A percentile compares a stretch with the other conserved stretches of the same genome.
Evolutionary conservation across 2,797 vertebrate species (phyloP).

Genomic region (Crenichthys baileyi): DNA sequence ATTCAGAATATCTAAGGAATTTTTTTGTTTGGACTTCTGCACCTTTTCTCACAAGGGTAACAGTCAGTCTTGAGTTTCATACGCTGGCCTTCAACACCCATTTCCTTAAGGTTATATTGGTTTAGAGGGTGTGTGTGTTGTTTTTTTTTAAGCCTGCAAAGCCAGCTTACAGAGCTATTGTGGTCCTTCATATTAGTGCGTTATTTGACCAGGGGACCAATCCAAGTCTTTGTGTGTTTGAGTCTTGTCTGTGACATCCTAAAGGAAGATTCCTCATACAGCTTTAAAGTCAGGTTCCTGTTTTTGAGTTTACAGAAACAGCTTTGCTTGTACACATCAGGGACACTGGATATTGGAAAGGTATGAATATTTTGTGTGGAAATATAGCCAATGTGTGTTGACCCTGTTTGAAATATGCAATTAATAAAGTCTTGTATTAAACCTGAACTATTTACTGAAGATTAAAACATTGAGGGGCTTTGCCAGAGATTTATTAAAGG

Average conservation of each 20-base stretch:
- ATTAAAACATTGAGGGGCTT: too few species aligned
- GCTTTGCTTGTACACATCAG: slow-evolving; percentile 40
- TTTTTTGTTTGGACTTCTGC: slow-evolving; percentile 11
- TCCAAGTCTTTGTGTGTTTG: slow-evolving; percentile 55
- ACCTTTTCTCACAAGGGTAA: neutral
- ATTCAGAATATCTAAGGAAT: slow-evolving; percentile 10
- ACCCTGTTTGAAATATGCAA: slow-evolving; percentile 77
- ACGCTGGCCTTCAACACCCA: neutral
- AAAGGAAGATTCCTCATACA: slow-evolving; percentile 47
- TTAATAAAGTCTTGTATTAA: slow-evolving; percentile 81
- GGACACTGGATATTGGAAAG: slow-evolving; percentile 37
- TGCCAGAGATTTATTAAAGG: too few species aligned
- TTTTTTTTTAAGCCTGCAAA: neutral
- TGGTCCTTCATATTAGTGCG: slow-evolving; percentile 29
- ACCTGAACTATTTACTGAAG: neutral
- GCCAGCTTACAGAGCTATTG: slow-evolving; percentile 10
- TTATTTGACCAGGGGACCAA: slow-evolving; percentile 72
- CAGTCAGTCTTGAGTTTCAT: neutral
- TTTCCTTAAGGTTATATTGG: slow-evolving; percentile 6
- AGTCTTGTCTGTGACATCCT: slow-evolving; percentile 37
- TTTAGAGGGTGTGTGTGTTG: slow-evolving; percentile 10
- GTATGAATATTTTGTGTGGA: slow-evolving; percentile 56
- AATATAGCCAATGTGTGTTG: slow-evolving; percentile 53
- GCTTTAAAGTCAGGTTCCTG: slow-evolving; percentile 69
- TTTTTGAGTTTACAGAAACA: slow-evolving; percentile 40